Conservation (phyloP, 2,113 vertebrate genomes). For the Noturus placidus region DNA sequence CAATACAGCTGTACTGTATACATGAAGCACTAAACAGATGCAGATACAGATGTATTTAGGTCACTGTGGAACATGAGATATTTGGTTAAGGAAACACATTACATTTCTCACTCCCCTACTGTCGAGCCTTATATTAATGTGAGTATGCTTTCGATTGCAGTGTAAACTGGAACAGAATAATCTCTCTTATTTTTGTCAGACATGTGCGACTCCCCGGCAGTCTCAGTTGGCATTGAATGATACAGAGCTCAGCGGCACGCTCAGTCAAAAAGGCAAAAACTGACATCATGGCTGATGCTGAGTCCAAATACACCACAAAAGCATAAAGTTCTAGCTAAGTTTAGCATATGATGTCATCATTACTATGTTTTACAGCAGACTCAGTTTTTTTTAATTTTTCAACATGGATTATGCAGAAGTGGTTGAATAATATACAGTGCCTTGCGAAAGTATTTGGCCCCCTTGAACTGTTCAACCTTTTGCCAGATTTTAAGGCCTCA, state of each 20-base stretch:
- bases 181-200: conserved; percentile 63
- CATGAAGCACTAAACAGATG: not conserved
- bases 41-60: conserved; percentile 41
- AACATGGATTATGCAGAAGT: conserved; percentile 13
- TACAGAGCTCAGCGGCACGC: conserved; percentile 61
- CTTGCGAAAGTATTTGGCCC: too few relatives aligned
- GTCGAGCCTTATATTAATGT: conserved; percentile 37
- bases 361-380: conserved; percentile 31
- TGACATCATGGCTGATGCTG: conserved; percentile 71
- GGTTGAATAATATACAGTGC: conserved; percentile 18
- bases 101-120: not conserved
- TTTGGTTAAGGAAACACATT: conserved; percentile 53
- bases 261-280: conserved; percentile 61
- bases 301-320: conserved; percentile 66
- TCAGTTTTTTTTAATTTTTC: conserved; percentile 25
- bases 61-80: conserved; percentile 53
- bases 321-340: conserved; percentile 69
- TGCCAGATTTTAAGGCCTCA: too few relatives aligned
- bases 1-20: not conserved
- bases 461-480: too few relatives aligned
- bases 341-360: conserved; percentile 72
- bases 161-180: conserved; percentile 59
- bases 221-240: conserved; percentile 65
- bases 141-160: conserved; percentile 59
- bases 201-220: conserved; percentile 59